phyloP scores from a whole-genome alignment of 2,797 vertebrate species.

The Hypotaenidia philippensis region DNA sequence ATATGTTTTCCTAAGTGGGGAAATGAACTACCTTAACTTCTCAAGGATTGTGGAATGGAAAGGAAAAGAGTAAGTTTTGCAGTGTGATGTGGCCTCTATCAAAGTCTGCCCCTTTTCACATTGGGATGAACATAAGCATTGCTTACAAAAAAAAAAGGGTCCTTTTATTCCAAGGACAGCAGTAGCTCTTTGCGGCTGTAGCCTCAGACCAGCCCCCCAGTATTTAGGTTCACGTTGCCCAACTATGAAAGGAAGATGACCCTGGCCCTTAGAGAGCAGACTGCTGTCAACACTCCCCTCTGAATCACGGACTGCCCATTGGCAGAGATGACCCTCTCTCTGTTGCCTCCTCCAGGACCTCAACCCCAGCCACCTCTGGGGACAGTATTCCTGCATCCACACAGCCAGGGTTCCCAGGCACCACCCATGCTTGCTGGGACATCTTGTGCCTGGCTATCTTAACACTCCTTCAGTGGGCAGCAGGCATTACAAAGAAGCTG shows the following conservation, averaged over 20 bases:
- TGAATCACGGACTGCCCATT: neutral
- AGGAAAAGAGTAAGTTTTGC: conserved; percentile 84
- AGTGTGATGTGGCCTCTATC: neutral
- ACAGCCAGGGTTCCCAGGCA: neutral
- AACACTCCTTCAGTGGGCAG: neutral
- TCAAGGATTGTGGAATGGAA: conserved; percentile 91
- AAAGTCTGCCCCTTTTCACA: neutral
- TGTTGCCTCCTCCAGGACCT: neutral
- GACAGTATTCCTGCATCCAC: neutral
- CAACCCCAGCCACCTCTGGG: neutral
- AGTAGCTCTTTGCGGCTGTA: neutral
- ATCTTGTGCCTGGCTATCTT: no score
- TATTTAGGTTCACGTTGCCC: neutral
- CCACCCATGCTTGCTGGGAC: neutral
- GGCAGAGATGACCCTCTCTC: neutral
- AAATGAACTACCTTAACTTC: conserved; percentile 89
- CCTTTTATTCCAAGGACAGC: neutral
- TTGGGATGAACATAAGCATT: neutral
- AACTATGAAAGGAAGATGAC: neutral
- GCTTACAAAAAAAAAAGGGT: neutral
- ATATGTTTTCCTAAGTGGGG: conserved; percentile 91
- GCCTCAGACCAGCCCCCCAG: neutral
- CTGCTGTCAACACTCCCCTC: neutral
- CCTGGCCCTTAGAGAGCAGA: neutral
- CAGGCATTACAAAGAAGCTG: neutral